Base-by-base conservation (phyloP, 2,888 invertebrate species). In the Poecilus cupreus region DNA sequence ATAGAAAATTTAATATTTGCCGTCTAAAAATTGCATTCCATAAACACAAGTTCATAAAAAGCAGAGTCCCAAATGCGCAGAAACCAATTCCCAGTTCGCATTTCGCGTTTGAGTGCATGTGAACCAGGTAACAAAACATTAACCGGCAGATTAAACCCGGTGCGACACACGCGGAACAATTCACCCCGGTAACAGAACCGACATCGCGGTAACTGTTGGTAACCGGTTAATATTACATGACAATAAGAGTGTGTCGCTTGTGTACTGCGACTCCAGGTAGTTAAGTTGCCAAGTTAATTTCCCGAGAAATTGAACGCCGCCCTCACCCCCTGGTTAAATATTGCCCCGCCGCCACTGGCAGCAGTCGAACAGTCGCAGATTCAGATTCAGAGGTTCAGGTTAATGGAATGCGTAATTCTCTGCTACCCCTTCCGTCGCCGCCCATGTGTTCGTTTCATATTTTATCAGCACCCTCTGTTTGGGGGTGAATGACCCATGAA, bases 191-290 rank as follows among this genome's bases (percentile, higher is more conserved):
- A 26, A 24, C 39, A 20, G 24, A 77, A 76, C 32, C 20, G 24
- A 51, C 18, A 76, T 22, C 32, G 46, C 72, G 70, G 70, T 37
- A 70, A 70, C 32, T 39, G 20, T 39, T 39, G 43, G 10, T 43
- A 75, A 49, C 64, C 77, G 77, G 77, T 78, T 39, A 78, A 78
- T 78, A 78, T 78, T 78, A 78, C 78, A 78, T 78, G 78, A 78
- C 78, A 68, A 78, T 78, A 78, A 75, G 75, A 51, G 78, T 64
- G 49, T 24, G 78, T 46, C 74, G 74, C 49, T n/a, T 46, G 74
- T 49, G 20, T 37, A 18, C 26, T 74, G 75, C 24, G 37, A 64
- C 57, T 75, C 13, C 49, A 78, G 64, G 77, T 51, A 75, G 75
- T 74, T 75, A 51, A 75, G 16, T 51, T 75, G 54, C 51, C 75